Evolutionary conservation across 2,797 vertebrate species (phyloP).

Genomic region (Cossypha niveicapilla): DNA sequence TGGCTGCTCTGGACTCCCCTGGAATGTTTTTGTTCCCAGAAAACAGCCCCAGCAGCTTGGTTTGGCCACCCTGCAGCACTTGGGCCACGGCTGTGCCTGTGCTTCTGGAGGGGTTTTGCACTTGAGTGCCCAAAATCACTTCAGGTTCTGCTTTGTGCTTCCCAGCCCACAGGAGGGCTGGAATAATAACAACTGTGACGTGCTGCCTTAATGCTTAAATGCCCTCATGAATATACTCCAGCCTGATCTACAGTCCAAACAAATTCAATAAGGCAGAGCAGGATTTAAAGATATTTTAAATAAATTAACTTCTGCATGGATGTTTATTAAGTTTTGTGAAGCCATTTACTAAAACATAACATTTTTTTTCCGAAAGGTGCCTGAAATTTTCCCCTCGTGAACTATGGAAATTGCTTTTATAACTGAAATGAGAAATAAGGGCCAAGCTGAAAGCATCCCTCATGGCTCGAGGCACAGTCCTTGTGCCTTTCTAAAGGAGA

Average conservation of each 20-base stretch:
- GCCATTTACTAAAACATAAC: background rate
- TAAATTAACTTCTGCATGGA: slow-evolving; percentile 22
- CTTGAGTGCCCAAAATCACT: background rate
- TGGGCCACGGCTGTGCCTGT: accelerated
- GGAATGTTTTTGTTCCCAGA: accelerated
- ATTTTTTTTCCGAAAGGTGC: background rate
- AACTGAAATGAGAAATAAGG: slow-evolving; percentile 19
- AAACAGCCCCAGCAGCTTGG: background rate
- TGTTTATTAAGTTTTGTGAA: slow-evolving; percentile 51
- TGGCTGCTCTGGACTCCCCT: background rate
- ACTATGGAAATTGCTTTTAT: slow-evolving; percentile 1
- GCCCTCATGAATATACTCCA: background rate
- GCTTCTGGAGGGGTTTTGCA: background rate
- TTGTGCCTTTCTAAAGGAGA: background rate
- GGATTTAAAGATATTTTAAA: slow-evolving; percentile 38
- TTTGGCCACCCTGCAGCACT: background rate
- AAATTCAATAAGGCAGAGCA: slow-evolving; percentile 31
- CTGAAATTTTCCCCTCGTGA: background rate
- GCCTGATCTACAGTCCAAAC: background rate
- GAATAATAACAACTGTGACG: background rate
- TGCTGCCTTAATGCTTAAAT: background rate
- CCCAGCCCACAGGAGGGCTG: background rate
- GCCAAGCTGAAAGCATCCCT: background rate
- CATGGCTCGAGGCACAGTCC: background rate
- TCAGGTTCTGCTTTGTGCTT: background rate